A percentile compares a stretch with the other conserved stretches of the same genome.
Evolutionary conservation across 2,797 vertebrate species (phyloP).

Genomic region (Arrhamphus sclerolepis): DNA sequence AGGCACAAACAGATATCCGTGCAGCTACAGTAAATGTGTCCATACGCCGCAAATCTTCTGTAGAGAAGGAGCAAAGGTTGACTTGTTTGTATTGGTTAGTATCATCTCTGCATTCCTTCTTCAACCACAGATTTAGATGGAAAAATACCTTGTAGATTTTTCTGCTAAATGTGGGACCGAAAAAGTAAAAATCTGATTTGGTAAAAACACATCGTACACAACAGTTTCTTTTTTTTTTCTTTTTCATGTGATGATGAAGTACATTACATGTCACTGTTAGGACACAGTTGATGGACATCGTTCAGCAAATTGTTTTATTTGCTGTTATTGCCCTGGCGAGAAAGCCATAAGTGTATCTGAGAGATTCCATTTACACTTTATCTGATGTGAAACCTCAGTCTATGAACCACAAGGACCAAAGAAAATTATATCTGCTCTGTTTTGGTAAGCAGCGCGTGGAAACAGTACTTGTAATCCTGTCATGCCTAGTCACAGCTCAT

Average conservation of each 20-base stretch:
- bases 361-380: slow-evolving; percentile 71
- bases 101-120: slow-evolving; percentile 20
- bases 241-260: slow-evolving; percentile 43
- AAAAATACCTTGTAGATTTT: slow-evolving; percentile 16
- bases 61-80: slow-evolving; percentile 20
- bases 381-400: slow-evolving; percentile 54
- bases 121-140: slow-evolving; percentile 2
- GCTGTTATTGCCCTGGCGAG: slow-evolving; percentile 64
- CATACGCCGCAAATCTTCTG: slow-evolving; percentile 7
- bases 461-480: slow-evolving; percentile 55
- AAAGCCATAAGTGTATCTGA: slow-evolving; percentile 60
- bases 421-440: slow-evolving; percentile 37
- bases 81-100: slow-evolving; percentile 19
- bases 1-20: slow-evolving; percentile 48
- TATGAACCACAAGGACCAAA: slow-evolving; percentile 57
- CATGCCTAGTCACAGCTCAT: slow-evolving; percentile 52
- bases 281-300: slow-evolving; percentile 59
- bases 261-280: slow-evolving; percentile 44
- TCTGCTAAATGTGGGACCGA: background rate
- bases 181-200: slow-evolving; percentile 42
- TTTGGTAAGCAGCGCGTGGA: slow-evolving; percentile 46
- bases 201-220: slow-evolving; percentile 24
- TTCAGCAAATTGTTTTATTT: slow-evolving; percentile 70
- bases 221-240: slow-evolving; percentile 1
- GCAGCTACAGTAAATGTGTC: slow-evolving; percentile 11